These are phyloP conservation scores for Acrobasis suavella DNA, from an alignment of 2,888 invertebrate species.

Conservation along the genomic window DNA sequence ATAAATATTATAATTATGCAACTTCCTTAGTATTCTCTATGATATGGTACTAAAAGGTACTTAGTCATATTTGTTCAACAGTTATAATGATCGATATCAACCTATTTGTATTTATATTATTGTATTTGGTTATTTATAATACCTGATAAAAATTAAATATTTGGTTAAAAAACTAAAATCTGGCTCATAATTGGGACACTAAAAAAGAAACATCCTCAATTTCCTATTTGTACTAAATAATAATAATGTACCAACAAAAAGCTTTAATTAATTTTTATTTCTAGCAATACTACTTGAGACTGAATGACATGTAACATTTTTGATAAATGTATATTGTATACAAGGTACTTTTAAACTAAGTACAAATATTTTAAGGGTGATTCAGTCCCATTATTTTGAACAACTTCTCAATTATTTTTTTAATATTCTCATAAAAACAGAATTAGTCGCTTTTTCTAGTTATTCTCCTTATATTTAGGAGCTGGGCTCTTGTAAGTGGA, in stretches of 20 bases:
- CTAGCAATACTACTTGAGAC: not conserved
- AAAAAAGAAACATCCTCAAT: not conserved
- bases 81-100: not conserved
- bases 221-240: not conserved
- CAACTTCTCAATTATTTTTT: no score
- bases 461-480: no score
- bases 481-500: no score
- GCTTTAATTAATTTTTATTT: no score
- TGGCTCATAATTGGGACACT: not conserved
- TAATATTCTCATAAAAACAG: no score
- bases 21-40: conserved; percentile 32
- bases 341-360: no score
- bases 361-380: no score
- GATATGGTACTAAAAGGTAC: conserved; percentile 50
- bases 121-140: not conserved
- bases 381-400: no score
- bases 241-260: not conserved
- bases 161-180: not conserved
- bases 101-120: not conserved
- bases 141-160: conserved; percentile 3
- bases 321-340: no score
- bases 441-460: no score
- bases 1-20: conserved; percentile 63
- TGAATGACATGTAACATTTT: not conserved
- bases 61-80: conserved; percentile 18